Conservation (phyloP, 2,113 vertebrate species). For the Chinchilla lanigera region DNA sequence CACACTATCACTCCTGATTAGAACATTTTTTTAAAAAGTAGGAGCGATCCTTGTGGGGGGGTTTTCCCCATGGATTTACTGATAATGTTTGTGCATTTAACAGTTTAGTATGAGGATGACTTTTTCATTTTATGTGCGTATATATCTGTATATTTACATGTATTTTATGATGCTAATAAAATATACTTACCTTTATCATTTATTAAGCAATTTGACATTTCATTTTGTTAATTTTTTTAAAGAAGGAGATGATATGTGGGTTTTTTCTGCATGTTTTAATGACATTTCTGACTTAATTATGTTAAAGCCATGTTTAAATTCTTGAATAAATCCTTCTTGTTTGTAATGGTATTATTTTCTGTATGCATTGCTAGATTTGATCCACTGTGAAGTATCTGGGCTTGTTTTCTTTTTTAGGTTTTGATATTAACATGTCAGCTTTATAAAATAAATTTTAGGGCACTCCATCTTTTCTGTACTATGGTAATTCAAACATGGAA, state of each 20-base stretch:
- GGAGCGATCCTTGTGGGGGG: neutral
- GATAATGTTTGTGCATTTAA: constrained; percentile 1
- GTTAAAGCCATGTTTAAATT: constrained; percentile 16
- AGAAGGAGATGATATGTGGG: neutral
- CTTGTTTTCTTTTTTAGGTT: constrained; percentile 12
- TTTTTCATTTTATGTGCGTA: neutral
- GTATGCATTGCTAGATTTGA: neutral
- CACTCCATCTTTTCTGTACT: neutral
- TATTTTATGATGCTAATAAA: constrained; percentile 18
- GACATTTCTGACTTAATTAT: neutral
- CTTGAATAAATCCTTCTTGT: neutral
- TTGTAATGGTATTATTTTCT: constrained; percentile 16
- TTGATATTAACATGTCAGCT: neutral
- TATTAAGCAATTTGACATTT: neutral
- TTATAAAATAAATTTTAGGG: constrained; percentile 33
- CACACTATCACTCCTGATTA: neutral
- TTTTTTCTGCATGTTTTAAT: neutral
- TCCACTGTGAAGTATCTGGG: neutral
- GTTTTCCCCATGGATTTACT: neutral
- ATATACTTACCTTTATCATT: constrained; percentile 25
- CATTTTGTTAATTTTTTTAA: neutral
- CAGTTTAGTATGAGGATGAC: neutral
- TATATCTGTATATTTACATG: neutral
- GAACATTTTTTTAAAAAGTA: neutral
- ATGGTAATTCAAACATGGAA: neutral